phyloP scores from a whole-genome alignment of 2,888 invertebrate genomes.

The Apamea crenata region DNA sequence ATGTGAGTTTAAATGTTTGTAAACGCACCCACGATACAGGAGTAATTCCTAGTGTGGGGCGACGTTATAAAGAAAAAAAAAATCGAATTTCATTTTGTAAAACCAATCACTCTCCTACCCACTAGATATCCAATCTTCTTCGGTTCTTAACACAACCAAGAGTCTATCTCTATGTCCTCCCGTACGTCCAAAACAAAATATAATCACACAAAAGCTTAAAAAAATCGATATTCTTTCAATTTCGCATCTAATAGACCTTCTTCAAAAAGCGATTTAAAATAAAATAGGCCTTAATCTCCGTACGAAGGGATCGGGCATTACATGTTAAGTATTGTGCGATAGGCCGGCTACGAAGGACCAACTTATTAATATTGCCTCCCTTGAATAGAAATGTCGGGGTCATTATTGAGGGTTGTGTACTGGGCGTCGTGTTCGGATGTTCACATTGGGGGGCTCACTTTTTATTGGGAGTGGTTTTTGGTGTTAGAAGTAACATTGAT shows the following conservation, averaged over 20 bases:
- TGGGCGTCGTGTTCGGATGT: constrained; percentile 64
- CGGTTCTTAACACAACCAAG: neutral
- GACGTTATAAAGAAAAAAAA: too few species aligned
- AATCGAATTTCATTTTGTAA: neutral
- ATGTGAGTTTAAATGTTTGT: too few species aligned
- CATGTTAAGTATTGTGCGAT: constrained; percentile 66
- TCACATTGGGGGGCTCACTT: constrained; percentile 53
- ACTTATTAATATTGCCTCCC: constrained; percentile 76
- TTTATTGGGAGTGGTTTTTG: neutral
- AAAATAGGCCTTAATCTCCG: constrained; percentile 66
- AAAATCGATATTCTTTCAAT: constrained; percentile 62
- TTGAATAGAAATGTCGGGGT: constrained; percentile 75
- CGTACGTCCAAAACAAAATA: constrained; percentile 37
- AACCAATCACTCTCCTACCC: neutral
- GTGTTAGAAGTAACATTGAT: neutral
- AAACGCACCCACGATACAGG: too few species aligned
- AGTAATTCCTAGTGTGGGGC: too few species aligned
- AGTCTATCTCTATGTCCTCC: neutral
- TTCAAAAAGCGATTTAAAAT: constrained; percentile 67
- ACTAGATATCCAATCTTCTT: too few species aligned
- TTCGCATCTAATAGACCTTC: constrained; percentile 60
- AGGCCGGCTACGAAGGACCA: constrained; percentile 60
- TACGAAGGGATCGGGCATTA: constrained; percentile 62
- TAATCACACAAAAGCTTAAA: constrained; percentile 33
- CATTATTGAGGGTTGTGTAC: constrained; percentile 72